A percentile compares a stretch with the other conserved stretches of the same genome.
Conservation (phyloP, 2,113 vertebrate genomes). For the Rafetus swinhoei region DNA sequence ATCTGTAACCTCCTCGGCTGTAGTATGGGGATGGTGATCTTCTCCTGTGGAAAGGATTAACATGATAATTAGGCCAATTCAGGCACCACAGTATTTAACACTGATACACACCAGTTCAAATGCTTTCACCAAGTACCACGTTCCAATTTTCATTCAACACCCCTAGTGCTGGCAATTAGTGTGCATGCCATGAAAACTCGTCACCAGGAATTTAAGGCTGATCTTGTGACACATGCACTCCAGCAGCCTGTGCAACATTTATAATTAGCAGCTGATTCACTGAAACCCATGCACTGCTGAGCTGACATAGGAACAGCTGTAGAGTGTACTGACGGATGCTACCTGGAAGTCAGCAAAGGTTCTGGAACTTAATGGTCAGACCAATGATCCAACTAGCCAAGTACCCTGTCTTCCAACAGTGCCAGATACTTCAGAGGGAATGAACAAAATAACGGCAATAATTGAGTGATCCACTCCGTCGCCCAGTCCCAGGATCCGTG, state of each 20-base stretch:
- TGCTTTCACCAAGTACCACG: background rate
- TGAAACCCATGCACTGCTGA: background rate
- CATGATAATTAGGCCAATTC: background rate
- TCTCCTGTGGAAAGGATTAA: slow-evolving; percentile 79
- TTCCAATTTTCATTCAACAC: background rate
- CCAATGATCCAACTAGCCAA: background rate
- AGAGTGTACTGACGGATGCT: background rate
- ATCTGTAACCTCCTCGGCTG: slow-evolving; percentile 92
- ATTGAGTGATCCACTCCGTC: background rate
- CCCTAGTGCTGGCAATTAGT: background rate
- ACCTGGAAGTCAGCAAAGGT: background rate
- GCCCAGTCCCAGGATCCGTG: background rate
- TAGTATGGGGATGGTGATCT: slow-evolving; percentile 95
- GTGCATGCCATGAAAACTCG: background rate
- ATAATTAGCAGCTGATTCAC: background rate
- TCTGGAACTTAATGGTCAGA: background rate
- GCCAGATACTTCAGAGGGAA: background rate
- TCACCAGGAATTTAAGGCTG: background rate
- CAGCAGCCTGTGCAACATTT: background rate
- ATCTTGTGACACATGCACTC: background rate
- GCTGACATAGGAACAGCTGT: background rate
- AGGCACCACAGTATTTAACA: background rate
- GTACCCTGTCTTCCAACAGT: background rate
- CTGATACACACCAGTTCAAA: background rate
- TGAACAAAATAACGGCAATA: background rate